Conservation (phyloP, 35 echinoderm and acorn worm genomes). For the Patiria miniata region DNA sequence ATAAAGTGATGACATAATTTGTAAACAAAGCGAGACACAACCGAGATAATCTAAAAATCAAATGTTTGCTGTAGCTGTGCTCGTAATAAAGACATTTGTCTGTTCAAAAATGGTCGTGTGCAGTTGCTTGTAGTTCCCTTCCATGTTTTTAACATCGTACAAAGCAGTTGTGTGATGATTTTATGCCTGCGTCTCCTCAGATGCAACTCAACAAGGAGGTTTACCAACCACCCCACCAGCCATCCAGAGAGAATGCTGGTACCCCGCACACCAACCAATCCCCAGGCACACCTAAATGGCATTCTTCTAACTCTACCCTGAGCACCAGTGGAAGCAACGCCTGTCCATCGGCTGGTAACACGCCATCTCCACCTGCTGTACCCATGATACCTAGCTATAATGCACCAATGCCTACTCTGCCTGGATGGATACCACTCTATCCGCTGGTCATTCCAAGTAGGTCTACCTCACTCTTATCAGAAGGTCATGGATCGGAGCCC, state of each 20-base stretch:
- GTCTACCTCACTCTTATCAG: not conserved
- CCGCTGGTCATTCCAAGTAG: constrained; percentile 31
- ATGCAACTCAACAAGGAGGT: not conserved
- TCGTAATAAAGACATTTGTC: too few relatives aligned
- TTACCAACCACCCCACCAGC: not conserved
- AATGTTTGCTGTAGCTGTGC: too few relatives aligned
- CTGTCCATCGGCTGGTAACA: not conserved
- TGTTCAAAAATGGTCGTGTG: too few relatives aligned
- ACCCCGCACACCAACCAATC: not conserved
- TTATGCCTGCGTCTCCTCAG: not conserved
- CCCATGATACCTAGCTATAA: constrained; percentile 9
- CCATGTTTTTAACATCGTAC: too few relatives aligned
- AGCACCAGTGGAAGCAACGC: constrained; percentile 16
- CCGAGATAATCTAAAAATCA: too few relatives aligned
- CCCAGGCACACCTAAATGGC: not conserved
- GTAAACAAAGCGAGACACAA: too few relatives aligned
- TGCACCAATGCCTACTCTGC: constrained; percentile 1
- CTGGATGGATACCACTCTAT: constrained; percentile 29
- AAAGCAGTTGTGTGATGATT: too few relatives aligned
- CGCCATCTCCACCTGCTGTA: not conserved
- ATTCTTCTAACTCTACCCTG: constrained; percentile 5
- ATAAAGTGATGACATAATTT: too few relatives aligned
- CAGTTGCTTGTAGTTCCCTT: too few relatives aligned
- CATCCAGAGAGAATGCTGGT: not conserved
- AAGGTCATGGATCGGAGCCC: too few relatives aligned